Percentiles rank a stretch among this genome's conserved stretches.
These are phyloP conservation scores for Tympanoctomys barrerae DNA, from an alignment of 2,797 vertebrate genomes.

Conservation along the genomic window DNA sequence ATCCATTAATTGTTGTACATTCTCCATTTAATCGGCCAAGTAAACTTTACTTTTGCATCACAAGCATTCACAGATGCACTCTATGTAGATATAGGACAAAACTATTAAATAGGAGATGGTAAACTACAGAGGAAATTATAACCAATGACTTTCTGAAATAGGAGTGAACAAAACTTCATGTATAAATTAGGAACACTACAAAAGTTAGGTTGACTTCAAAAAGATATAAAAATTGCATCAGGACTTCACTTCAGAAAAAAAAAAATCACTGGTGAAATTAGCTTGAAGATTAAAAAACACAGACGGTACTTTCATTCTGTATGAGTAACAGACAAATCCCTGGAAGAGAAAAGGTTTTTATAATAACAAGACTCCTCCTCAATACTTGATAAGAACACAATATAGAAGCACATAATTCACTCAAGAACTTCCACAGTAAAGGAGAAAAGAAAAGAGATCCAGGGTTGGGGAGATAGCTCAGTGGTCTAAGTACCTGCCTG, in stretches of 20 bases:
- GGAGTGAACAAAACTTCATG: not conserved
- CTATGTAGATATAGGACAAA: too few species aligned
- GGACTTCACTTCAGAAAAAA: not conserved
- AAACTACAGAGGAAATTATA: not conserved
- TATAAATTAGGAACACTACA: not conserved
- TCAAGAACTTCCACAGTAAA: too few species aligned
- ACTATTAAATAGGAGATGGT: not conserved
- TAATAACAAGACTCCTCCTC: not conserved
- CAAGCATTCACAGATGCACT: too few species aligned
- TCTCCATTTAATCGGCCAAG: too few species aligned
- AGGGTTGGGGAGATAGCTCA: too few species aligned
- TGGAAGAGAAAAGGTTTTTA: not conserved
- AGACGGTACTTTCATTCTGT: not conserved
- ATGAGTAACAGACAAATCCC: not conserved
- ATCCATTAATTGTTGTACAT: too few species aligned
- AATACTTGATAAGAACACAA: not conserved
- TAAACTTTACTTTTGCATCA: too few species aligned
- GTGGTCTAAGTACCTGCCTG: too few species aligned
- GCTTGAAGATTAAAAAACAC: not conserved
- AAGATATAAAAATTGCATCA: not conserved
- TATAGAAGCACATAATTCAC: not conserved
- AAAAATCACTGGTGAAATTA: not conserved
- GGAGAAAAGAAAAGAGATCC: too few species aligned
- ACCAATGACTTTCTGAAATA: not conserved
- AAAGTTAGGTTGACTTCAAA: not conserved